Conservation (phyloP, 2,797 vertebrate species). For the Synaphobranchus kaupii region DNA sequence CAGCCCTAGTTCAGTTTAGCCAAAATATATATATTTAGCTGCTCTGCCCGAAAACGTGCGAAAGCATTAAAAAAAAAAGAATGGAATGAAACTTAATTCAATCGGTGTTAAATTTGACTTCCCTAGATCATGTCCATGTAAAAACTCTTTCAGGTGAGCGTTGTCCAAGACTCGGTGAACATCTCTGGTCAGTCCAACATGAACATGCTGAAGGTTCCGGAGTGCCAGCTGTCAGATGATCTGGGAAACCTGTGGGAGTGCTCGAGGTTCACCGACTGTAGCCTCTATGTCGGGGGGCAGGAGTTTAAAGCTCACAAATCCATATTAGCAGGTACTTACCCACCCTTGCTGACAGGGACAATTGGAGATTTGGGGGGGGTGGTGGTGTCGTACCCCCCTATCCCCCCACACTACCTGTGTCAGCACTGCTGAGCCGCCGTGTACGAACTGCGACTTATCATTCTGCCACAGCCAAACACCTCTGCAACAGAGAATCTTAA, state of each 20-base stretch:
- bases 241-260: slow-evolving; percentile 97
- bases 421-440: slow-evolving; percentile 17
- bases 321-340: slow-evolving; percentile 92
- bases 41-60: no score
- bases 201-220: slow-evolving; percentile 97
- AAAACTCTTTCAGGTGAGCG: slow-evolving; percentile 82
- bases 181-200: slow-evolving; percentile 97
- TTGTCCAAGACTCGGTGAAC: slow-evolving; percentile 97
- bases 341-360: background rate
- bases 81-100: background rate
- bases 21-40: no score
- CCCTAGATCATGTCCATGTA: background rate
- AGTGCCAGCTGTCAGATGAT: slow-evolving; percentile 96
- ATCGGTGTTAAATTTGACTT: background rate
- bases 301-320: slow-evolving; percentile 99
- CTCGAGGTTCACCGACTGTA: slow-evolving; percentile 96
- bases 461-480: background rate
- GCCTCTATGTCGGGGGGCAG: slow-evolving; percentile 93
- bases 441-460: slow-evolving; percentile 12
- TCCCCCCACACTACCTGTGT: slow-evolving; percentile 7
- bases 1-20: no score
- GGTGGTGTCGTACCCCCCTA: background rate
- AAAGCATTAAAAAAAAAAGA: background rate
- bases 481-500: background rate
- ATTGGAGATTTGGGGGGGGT: background rate